Evolutionary conservation across 2,113 vertebrate species (phyloP).

Genomic region (Beaufortia kweichowensis): DNA sequence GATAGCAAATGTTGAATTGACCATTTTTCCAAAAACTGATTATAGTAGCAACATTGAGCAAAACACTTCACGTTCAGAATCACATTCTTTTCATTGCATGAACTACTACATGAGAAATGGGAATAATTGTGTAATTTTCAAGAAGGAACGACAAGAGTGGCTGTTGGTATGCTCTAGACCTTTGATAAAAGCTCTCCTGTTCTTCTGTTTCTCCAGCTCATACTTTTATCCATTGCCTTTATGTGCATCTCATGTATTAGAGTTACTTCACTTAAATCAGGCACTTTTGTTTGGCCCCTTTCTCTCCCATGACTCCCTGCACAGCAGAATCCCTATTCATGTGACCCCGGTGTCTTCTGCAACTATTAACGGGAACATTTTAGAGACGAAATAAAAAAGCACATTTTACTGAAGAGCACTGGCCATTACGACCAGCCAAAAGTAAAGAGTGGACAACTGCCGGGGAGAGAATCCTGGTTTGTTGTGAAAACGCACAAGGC

Average conservation of each 20-base stretch:
- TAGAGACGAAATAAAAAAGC: slow-evolving; percentile 59
- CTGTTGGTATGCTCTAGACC: background rate
- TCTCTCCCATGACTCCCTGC: slow-evolving; percentile 58
- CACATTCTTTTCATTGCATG: too few species aligned
- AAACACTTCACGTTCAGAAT: too few species aligned
- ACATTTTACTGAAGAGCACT: slow-evolving; percentile 62
- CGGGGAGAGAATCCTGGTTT: slow-evolving; percentile 56
- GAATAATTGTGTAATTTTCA: background rate
- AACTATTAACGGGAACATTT: slow-evolving; percentile 62
- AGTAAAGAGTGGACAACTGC: slow-evolving; percentile 58
- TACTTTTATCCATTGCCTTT: background rate
- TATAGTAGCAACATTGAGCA: too few species aligned
- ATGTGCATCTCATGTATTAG: background rate
- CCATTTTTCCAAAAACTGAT: too few species aligned
- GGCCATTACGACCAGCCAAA: slow-evolving; percentile 54
- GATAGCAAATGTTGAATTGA: too few species aligned
- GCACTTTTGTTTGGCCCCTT: slow-evolving; percentile 56
- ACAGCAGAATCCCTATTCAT: slow-evolving; percentile 66
- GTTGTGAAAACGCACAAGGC: slow-evolving; percentile 63
- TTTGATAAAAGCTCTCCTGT: background rate
- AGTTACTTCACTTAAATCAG: slow-evolving; percentile 47
- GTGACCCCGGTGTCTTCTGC: slow-evolving; percentile 57
- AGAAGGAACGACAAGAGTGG: background rate
- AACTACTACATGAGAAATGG: too few species aligned
- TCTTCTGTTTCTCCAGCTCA: background rate